phyloP scores from a whole-genome alignment of 2,113 vertebrate genomes.

The Hyperopisus bebe region DNA sequence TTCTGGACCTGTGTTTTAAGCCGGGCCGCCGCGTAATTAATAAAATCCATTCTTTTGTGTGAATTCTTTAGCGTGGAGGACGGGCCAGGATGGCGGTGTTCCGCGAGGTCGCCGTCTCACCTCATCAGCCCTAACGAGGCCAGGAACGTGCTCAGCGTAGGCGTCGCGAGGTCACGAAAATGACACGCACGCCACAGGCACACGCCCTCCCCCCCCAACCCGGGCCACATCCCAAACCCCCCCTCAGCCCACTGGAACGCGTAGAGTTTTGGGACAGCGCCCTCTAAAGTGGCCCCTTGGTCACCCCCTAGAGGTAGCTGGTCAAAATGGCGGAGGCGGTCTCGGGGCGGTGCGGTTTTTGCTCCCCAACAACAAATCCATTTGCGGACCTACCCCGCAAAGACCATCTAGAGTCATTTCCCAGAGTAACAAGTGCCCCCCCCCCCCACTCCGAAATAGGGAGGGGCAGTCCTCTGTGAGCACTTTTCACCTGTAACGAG shows the following conservation, averaged over 20 bases:
- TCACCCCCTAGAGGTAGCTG: not conserved
- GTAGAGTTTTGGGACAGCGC: not conserved
- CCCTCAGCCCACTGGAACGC: not conserved
- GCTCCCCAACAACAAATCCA: not conserved
- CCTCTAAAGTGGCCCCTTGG: not conserved
- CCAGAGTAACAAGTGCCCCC: not conserved
- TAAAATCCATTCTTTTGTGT: not conserved
- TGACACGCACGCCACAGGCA: not conserved
- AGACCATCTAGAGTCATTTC: not conserved
- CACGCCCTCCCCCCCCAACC: not conserved
- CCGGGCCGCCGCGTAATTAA: not conserved
- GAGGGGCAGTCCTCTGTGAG: constrained; percentile 43
- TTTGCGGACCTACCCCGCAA: not conserved
- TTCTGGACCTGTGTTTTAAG: not conserved
- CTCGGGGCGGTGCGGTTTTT: not conserved
- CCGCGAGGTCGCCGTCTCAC: not conserved
- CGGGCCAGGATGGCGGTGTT: not conserved
- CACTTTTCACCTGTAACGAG: constrained; percentile 59
- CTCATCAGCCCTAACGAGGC: not conserved
- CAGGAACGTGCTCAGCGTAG: not conserved
- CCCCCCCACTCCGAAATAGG: constrained; percentile 29
- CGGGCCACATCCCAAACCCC: not conserved
- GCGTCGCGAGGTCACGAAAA: not conserved
- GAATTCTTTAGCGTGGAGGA: not conserved
- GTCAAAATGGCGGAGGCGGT: not conserved